Conservation (phyloP, 2,888 invertebrate genomes). For the Trichogramma dendrolimi region DNA sequence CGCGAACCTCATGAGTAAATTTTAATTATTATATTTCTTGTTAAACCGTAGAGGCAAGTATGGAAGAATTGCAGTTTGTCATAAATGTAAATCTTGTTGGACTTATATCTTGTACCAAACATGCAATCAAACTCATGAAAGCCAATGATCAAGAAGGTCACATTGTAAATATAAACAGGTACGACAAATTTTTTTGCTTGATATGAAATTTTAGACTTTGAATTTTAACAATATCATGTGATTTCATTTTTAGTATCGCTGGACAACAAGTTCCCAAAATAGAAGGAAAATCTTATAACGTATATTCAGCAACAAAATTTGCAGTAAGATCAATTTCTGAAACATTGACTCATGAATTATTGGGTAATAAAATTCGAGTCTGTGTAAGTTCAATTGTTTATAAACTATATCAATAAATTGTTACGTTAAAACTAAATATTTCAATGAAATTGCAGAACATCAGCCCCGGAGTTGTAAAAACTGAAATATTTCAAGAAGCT, state of each 20-base stretch:
- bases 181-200: background rate
- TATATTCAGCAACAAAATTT: slow-evolving; percentile 60
- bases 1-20: background rate
- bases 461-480: slow-evolving; percentile 61
- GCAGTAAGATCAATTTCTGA: slow-evolving; percentile 59
- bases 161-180: slow-evolving; percentile 39
- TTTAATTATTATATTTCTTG: slow-evolving; percentile 1
- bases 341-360: slow-evolving; percentile 57
- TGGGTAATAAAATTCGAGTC: slow-evolving; percentile 36
- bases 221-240: background rate
- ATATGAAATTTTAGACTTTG: background rate
- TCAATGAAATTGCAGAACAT: slow-evolving; percentile 55
- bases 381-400: slow-evolving; percentile 29
- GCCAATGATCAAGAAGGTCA: slow-evolving; percentile 34
- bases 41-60: background rate
- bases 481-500: slow-evolving; percentile 46
- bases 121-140: slow-evolving; percentile 36
- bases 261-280: slow-evolving; percentile 52
- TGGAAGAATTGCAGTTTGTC: slow-evolving; percentile 13
- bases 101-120: slow-evolving; percentile 35
- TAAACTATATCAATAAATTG: background rate
- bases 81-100: slow-evolving; percentile 33
- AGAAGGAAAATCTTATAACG: slow-evolving; percentile 45
- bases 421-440: background rate
- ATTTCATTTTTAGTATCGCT: slow-evolving; percentile 39